Evolutionary conservation across 64 coral and sea anemone genomes (phyloP).

Genomic region (Actinia equina): DNA sequence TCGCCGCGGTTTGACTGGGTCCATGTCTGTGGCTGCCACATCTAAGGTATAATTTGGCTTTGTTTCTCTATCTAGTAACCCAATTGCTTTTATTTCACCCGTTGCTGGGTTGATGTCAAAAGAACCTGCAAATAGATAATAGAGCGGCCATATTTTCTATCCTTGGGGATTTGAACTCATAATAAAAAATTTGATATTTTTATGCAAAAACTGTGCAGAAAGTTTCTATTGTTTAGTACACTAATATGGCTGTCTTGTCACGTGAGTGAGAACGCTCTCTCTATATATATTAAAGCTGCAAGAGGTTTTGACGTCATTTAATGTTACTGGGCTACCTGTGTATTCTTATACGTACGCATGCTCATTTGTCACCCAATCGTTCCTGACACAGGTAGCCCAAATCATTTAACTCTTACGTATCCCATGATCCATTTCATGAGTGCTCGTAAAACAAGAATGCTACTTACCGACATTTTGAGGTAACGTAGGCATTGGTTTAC

Average conservation of each 20-base stretch:
- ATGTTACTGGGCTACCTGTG: neutral
- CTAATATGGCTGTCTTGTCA: too few species aligned
- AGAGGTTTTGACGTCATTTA: too few species aligned
- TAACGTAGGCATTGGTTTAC: constrained; percentile 70
- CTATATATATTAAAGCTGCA: too few species aligned
- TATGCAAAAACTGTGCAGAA: too few species aligned
- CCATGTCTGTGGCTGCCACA: constrained; percentile 65
- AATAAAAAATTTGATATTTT: too few species aligned
- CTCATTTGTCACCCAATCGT: neutral
- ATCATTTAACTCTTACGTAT: too few species aligned
- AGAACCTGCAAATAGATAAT: neutral
- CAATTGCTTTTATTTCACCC: constrained; percentile 54
- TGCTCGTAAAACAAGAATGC: neutral
- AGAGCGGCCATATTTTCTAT: too few species aligned
- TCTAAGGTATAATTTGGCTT: constrained; percentile 70
- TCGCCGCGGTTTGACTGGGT: constrained; percentile 55
- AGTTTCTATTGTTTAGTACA: too few species aligned
- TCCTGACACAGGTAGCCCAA: too few species aligned
- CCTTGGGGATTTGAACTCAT: too few species aligned
- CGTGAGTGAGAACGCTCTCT: too few species aligned
- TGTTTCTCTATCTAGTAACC: constrained; percentile 60
- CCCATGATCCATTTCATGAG: neutral
- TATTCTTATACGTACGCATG: neutral
- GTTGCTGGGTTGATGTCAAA: constrained; percentile 53
- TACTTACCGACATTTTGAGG: constrained; percentile 56